Evolutionary conservation across 2,113 vertebrate species (phyloP), one percentile per base, ranked within the genome.

Genomic region (Alaudala cheleensis): DNA sequence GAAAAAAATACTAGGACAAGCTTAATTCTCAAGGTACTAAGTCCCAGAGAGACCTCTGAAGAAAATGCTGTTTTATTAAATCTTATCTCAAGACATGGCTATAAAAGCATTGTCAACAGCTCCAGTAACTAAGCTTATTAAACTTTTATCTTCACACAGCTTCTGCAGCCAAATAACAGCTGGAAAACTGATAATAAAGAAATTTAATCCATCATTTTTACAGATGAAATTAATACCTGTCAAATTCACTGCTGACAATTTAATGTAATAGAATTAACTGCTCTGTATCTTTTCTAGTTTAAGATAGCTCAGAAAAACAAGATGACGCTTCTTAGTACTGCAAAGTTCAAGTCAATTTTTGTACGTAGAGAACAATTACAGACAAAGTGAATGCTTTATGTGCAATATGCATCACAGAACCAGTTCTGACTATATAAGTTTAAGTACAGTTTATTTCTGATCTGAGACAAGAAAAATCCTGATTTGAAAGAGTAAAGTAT

Each of bases 151-250:
- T 96, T 94, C 79, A 64, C 94, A 92, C 0, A 12, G 90, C 93
- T 98, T 98, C 94, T 95, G 97, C 93, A 95, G 97, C 65, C 60
- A 97, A 97, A 91, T 95, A 97, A 97, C 96, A 95, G 94, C 96
- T 97, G 92, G 97, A 97, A 98, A 96, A 85, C 84, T 95, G 92
- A 96, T 98, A 98, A 98, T 97, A 98, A 98, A 98, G 96, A 96
- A 98, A 98, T 97, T 97, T 97, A 98, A 98, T 98, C 97, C 96
- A 98, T 98, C 98, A 98, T 97, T 97, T 94, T 97, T 98, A 97
- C 97, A 96, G 97, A 98, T 98, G 86, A 98, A 98, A 98, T 98
- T 98, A 98, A 98, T 97, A 98, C 94, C 96, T 98, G 98, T 98
- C 98, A 98, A 93, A 97, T 97, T 97, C 94, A 97, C 89, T 97